These are phyloP conservation scores for Chelonoidis abingdonii DNA, from an alignment of 2,113 vertebrate species.

Conservation along the genomic window DNA sequence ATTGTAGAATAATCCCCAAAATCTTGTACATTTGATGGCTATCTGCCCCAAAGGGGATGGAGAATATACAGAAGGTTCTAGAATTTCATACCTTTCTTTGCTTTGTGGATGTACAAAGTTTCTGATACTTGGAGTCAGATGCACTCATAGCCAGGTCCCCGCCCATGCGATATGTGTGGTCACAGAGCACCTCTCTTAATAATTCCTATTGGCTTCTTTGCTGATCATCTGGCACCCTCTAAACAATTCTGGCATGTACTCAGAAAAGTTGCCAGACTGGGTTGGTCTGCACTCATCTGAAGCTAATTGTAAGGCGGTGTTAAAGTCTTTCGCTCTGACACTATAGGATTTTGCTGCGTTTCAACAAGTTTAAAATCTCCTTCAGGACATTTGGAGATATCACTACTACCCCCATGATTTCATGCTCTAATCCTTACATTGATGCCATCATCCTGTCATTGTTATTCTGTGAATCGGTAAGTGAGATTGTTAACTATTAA, in stretches of 20 bases:
- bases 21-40: neutral
- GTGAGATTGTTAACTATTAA: accelerated
- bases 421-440: neutral
- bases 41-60: neutral
- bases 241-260: neutral
- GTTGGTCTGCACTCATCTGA: neutral
- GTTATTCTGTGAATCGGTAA: neutral
- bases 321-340: neutral
- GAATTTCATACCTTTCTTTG: neutral
- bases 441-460: accelerated
- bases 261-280: constrained; percentile 14
- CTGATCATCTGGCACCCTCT: neutral
- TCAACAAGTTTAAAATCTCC: neutral
- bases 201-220: neutral
- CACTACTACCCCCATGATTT: accelerated
- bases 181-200: neutral
- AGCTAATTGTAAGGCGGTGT: neutral
- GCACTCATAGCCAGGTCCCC: neutral
- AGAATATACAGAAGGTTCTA: neutral
- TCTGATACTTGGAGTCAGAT: neutral
- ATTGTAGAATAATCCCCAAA: neutral
- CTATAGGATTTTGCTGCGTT: neutral
- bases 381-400: accelerated
- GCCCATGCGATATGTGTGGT: neutral
- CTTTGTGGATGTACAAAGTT: neutral